Evolutionary conservation across 2,797 vertebrate genomes (phyloP).

Genomic region (Mormyrus hasselquistii): DNA sequence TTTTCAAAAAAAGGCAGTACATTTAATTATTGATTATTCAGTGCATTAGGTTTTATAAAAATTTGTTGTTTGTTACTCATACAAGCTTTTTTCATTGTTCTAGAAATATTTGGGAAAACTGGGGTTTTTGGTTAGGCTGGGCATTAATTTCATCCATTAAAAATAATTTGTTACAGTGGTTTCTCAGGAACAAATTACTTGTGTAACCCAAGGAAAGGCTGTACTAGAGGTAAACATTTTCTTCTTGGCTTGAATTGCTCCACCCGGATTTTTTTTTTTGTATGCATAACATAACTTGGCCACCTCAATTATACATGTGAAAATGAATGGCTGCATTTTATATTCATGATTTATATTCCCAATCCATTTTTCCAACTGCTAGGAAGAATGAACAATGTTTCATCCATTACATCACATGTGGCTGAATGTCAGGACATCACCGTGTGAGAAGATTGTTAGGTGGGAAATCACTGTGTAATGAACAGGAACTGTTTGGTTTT

Average conservation of each 20-base stretch:
- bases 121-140: neutral
- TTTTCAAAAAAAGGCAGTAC: neutral
- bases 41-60: neutral
- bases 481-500: neutral
- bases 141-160: neutral
- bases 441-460: neutral
- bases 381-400: neutral
- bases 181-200: neutral
- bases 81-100: neutral
- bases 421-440: neutral
- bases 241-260: neutral
- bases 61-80: neutral
- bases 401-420: neutral
- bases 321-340: neutral
- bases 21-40: neutral
- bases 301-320: neutral
- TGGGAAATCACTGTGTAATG: neutral
- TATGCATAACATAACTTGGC: neutral
- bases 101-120: neutral
- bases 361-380: neutral
- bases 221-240: neutral
- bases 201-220: neutral
- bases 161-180: neutral
- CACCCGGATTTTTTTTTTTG: neutral
- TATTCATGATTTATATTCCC: neutral